These are phyloP conservation scores for Punctoribates punctum DNA, from an alignment of 2,888 invertebrate genomes.

Conservation along the genomic window DNA sequence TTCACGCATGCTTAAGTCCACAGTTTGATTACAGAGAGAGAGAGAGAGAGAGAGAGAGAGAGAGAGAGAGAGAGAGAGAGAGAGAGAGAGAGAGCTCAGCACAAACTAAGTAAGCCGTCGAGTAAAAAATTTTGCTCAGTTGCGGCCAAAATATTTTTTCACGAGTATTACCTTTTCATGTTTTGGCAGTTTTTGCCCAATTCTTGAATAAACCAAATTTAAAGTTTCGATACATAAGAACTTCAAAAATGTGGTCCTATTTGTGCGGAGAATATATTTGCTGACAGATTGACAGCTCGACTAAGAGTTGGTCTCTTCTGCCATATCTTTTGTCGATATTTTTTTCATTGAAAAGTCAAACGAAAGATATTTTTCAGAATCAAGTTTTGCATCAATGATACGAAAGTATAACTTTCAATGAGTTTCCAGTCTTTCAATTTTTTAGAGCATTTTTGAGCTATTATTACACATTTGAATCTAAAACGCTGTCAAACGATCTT, in stretches of 20 bases:
- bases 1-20: slow-evolving; percentile 32
- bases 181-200: not conserved
- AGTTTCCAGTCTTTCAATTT: not conserved
- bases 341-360: not conserved
- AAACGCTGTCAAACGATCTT: slow-evolving; percentile 20
- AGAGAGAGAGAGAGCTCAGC: too few relatives aligned
- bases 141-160: not conserved
- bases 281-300: slow-evolving; percentile 26
- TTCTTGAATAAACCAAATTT: slow-evolving; percentile 26
- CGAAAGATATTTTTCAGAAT: too few relatives aligned
- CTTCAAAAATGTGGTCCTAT: not conserved
- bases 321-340: not conserved
- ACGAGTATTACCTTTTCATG: not conserved
- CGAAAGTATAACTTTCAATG: slow-evolving; percentile 12
- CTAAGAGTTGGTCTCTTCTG: not conserved
- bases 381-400: slow-evolving; percentile 15
- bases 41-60: too few relatives aligned
- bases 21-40: slow-evolving; percentile 18
- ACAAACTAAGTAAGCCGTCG: slow-evolving; percentile 3
- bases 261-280: slow-evolving; percentile 13
- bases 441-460: not conserved
- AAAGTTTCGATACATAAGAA: not conserved
- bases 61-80: too few relatives aligned
- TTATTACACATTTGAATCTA: slow-evolving; percentile 19
- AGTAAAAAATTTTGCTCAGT: not conserved